phyloP scores from a whole-genome alignment of 2,113 vertebrate species.

The Willisornis vidua region DNA sequence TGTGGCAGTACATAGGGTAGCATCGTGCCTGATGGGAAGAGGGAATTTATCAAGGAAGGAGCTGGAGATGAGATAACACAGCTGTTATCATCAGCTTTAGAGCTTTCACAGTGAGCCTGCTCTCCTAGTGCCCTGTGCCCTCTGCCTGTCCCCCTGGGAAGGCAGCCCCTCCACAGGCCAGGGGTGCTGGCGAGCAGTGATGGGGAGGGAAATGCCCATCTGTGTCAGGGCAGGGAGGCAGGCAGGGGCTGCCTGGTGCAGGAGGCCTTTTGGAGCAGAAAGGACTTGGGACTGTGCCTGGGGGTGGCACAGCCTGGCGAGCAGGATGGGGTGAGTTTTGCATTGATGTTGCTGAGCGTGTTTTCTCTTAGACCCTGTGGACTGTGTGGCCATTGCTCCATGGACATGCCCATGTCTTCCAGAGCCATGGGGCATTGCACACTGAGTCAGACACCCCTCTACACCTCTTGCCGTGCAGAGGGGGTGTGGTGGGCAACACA shows the following conservation, averaged over 20 bases:
- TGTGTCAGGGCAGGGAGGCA: neutral
- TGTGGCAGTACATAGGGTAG: neutral
- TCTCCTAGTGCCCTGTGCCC: neutral
- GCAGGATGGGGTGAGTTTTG: neutral
- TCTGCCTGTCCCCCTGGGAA: neutral
- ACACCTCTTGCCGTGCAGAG: neutral
- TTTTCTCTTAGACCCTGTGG: neutral
- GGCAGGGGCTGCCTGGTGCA: neutral
- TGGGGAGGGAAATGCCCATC: neutral
- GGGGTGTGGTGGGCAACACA: fast-evolving
- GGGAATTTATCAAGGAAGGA: neutral
- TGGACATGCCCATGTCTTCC: neutral
- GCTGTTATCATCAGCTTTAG: neutral
- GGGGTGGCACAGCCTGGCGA: neutral
- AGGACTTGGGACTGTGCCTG: neutral
- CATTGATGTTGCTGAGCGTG: neutral
- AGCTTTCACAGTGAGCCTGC: neutral
- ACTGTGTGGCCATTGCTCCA: fast-evolving
- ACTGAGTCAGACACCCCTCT: neutral
- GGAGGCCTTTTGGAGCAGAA: neutral
- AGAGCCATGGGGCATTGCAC: neutral
- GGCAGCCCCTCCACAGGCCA: neutral
- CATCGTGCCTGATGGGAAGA: neutral
- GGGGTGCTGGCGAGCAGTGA: neutral
- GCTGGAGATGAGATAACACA: neutral